Percentiles rank a stretch among this genome's conserved stretches.
phyloP scores from a whole-genome alignment of 2,797 vertebrate species.

The Crypturellus tataupa region DNA sequence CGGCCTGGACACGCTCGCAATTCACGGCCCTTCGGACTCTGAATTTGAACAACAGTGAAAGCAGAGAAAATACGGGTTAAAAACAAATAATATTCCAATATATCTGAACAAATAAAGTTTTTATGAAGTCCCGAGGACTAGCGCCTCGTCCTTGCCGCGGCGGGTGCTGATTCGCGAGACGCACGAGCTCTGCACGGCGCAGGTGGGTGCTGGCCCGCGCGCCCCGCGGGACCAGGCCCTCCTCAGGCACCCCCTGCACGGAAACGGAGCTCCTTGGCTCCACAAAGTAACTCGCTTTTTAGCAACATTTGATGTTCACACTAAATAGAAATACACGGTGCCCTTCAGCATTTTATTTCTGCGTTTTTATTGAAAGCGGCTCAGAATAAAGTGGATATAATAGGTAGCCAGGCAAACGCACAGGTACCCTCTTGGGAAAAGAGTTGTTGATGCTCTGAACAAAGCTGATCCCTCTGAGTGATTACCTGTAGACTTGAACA shows the following conservation, averaged over 20 bases:
- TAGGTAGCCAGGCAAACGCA: not conserved
- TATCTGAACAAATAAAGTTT: slow-evolving; percentile 22
- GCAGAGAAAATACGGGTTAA: not conserved
- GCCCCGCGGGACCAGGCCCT: too few relatives aligned
- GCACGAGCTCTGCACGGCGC: not conserved
- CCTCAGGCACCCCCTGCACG: not conserved
- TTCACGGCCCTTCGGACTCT: slow-evolving; percentile 12
- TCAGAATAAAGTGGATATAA: not conserved
- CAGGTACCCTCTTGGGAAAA: not conserved
- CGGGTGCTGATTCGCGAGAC: not conserved
- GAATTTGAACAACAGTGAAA: slow-evolving; percentile 21
- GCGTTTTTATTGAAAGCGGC: not conserved
- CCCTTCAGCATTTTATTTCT: not conserved
- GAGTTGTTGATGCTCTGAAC: not conserved
- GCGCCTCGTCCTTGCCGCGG: not conserved
- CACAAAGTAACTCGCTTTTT: not conserved
- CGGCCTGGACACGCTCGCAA: not conserved
- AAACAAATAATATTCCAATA: not conserved
- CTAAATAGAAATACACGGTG: not conserved
- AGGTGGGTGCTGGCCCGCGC: not conserved
- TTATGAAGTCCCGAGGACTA: slow-evolving; percentile 18
- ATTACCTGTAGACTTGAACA: not conserved
- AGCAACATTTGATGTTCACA: not conserved
- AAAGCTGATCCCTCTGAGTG: slow-evolving; percentile 1
- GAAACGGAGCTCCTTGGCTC: not conserved